Conservation (phyloP, 2,797 vertebrate species). For the Enteromius paludinosus region DNA sequence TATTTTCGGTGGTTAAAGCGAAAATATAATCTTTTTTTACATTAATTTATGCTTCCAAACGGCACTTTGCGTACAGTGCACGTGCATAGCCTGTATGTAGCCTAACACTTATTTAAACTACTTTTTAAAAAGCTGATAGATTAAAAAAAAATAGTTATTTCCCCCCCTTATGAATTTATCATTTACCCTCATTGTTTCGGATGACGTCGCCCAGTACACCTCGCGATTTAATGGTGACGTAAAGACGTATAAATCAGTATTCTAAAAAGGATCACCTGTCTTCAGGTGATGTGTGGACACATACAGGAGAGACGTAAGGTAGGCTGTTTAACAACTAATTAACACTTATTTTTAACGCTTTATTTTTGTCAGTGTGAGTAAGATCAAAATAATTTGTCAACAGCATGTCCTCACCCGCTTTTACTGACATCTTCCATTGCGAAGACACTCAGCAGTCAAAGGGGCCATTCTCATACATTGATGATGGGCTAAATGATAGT, state of each 20-base stretch:
- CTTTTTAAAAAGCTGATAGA: background rate
- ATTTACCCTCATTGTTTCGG: too few species aligned
- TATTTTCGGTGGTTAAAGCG: background rate
- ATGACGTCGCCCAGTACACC: slow-evolving; percentile 40
- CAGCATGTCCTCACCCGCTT: slow-evolving; percentile 63
- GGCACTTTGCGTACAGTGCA: background rate
- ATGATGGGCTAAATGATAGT: slow-evolving; percentile 63
- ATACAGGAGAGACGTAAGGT: slow-evolving; percentile 20
- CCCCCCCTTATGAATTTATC: background rate
- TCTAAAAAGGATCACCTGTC: slow-evolving; percentile 44
- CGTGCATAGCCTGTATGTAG: background rate
- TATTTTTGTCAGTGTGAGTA: background rate
- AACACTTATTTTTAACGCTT: background rate
- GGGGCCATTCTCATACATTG: slow-evolving; percentile 50
- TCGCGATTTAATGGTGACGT: slow-evolving; percentile 48
- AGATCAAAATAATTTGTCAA: background rate
- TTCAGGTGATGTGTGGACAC: background rate
- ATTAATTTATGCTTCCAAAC: background rate
- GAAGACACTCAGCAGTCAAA: slow-evolving; percentile 46
- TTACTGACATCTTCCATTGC: slow-evolving; percentile 50
- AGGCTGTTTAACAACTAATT: background rate
- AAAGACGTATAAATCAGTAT: slow-evolving; percentile 34
- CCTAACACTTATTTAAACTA: background rate
- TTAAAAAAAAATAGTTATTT: background rate
- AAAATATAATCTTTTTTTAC: too few species aligned